Conservation (phyloP, 2,113 vertebrate genomes). For the Cyphomyrus plagiostoma region DNA sequence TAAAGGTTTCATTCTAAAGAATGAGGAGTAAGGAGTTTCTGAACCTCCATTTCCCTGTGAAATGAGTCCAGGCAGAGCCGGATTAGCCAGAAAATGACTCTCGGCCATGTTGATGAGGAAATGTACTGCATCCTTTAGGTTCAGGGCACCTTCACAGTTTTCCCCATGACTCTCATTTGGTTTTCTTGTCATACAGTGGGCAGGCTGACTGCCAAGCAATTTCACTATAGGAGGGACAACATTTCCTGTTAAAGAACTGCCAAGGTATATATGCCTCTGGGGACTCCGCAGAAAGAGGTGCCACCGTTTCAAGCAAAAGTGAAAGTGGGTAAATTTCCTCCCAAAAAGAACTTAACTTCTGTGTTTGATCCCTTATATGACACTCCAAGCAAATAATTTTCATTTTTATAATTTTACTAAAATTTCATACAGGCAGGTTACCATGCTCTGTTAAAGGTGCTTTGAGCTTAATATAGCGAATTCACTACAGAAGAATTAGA, state of each 20-base stretch:
- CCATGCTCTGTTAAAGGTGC: not conserved
- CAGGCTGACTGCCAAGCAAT: constrained; percentile 13
- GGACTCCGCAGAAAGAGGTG: not conserved
- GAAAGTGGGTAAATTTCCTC: not conserved
- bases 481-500: not conserved
- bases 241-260: not conserved
- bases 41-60: not conserved
- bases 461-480: not conserved
- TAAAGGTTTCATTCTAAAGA: not conserved
- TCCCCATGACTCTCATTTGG: not conserved
- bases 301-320: not conserved
- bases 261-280: not conserved
- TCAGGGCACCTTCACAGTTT: not conserved
- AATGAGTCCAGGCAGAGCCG: not conserved
- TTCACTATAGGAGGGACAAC: constrained; percentile 12
- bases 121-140: constrained; percentile 18
- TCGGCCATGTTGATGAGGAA: not conserved
- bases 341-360: not conserved
- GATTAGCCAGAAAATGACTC: not conserved
- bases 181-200: constrained; percentile 10
- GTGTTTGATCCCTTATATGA: not conserved
- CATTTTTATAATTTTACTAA: not conserved
- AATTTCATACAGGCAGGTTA: not conserved
- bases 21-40: not conserved
- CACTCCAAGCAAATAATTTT: not conserved